Base-by-base conservation (phyloP, 1,140 invertebrate species). In the Hyles euphorbiae region DNA sequence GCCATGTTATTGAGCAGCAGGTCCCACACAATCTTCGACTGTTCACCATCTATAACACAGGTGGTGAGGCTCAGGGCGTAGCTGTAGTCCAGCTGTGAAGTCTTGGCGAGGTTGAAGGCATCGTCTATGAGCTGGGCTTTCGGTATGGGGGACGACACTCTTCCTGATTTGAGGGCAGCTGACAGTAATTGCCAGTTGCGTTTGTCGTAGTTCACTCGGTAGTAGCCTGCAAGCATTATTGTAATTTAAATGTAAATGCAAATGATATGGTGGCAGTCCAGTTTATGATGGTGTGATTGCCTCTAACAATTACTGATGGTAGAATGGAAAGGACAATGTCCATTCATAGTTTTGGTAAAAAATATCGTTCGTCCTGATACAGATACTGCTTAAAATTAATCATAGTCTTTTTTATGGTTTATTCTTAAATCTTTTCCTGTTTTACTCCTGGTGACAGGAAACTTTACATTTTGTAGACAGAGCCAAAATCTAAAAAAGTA, bases 51-150 rank as follows among this genome's bases (percentile, higher is more conserved):
- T 8, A 86, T 88, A 11, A 95, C 85, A 76, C 94, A 94, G 34
- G 89, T 90, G 10, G 92, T 91, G 3, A 94, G 78, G 4, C 90
- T 85, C 9, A 95, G 87, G 0, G 94, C 91, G 5, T 91, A 81
- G 32, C 81, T 88, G 67, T 93, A 93, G 65, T 90, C 78, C 1
- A 93, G 61, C 9, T 90, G 75, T 0, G 89, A 90, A 0, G 84
- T 83, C 65, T 92, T 91, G 0, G 93, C 94, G 48, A 97, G 85
- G 74, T 94, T 94, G 72, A 97, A 93, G 1, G 95, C 91, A 84
- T 98, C 96, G 69, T 97, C 94, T 7, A 98, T 91, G 1, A 98
- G 76, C 70, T 96, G 94, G 0, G 95, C 96, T 47, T 95, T 90
- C 58, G 95, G 94, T 0, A 94, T 85, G 0, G 91, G 83, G 0